Conservation (phyloP, 2,113 vertebrate genomes). For the Rafetus swinhoei region DNA sequence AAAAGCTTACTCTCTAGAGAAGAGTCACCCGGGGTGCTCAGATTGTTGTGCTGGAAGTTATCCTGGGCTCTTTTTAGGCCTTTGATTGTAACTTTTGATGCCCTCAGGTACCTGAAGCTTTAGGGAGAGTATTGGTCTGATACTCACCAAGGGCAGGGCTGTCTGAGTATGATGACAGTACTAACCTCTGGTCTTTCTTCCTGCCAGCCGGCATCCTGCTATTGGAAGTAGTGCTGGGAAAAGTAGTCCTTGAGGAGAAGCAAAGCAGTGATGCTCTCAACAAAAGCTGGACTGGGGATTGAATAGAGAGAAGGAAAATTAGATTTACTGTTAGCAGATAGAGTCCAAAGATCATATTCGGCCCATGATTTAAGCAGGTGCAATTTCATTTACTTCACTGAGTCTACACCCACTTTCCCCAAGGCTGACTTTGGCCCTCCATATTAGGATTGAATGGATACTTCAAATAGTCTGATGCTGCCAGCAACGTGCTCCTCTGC, state of each 20-base stretch:
- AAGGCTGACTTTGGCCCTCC: rapidly evolving
- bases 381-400: rapidly evolving
- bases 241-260: neutral
- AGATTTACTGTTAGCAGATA: neutral
- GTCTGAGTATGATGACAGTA: neutral
- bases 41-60: neutral
- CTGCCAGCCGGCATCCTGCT: rapidly evolving
- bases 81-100: neutral
- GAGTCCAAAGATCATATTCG: neutral
- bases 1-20: neutral
- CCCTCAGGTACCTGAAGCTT: neutral
- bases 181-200: neutral
- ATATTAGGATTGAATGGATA: neutral
- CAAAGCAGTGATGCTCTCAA: rapidly evolving
- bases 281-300: neutral
- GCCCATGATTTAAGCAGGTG: neutral
- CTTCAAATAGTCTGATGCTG: neutral
- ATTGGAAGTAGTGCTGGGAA: neutral
- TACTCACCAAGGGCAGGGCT: neutral
- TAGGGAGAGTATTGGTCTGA: neutral
- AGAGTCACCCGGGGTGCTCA: neutral
- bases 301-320: neutral
- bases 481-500: neutral
- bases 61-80: neutral
- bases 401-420: neutral